phyloP scores from a whole-genome alignment of 2,797 vertebrate genomes.

The Urophycis tenuis region DNA sequence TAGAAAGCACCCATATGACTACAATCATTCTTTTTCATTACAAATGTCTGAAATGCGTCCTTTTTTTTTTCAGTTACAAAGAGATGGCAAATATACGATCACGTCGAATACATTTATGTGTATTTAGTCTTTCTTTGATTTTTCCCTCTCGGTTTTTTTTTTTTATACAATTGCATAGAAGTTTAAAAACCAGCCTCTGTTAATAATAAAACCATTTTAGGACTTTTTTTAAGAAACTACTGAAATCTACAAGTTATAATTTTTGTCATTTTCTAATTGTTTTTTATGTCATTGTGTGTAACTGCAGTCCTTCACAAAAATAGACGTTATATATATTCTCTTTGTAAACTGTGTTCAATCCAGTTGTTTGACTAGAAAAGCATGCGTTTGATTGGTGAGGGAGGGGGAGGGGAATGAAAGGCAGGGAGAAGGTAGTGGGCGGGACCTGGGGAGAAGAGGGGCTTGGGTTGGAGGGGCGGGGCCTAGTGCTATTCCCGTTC shows the following conservation, averaged over 20 bases:
- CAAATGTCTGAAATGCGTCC: constrained; percentile 83
- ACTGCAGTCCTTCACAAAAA: constrained; percentile 99
- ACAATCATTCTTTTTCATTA: constrained; percentile 90
- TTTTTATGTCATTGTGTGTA: constrained; percentile 59
- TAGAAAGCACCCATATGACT: constrained; percentile 94
- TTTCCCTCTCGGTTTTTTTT: constrained; percentile 43
- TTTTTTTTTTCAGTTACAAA: constrained; percentile 79
- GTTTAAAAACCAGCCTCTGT: constrained; percentile 97
- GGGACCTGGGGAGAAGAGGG: constrained; percentile 21
- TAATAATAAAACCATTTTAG: constrained; percentile 90
- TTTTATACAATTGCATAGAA: constrained; percentile 99
- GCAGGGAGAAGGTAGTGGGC: constrained; percentile 12
- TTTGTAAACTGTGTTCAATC: constrained; percentile 99
- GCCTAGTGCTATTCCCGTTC: constrained; percentile 77
- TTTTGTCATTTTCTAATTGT: constrained; percentile 42
- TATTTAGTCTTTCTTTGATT: constrained; percentile 60
- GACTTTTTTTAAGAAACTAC: constrained; percentile 97
- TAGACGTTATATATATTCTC: constrained; percentile 90
- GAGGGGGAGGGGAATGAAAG: constrained; percentile 9
- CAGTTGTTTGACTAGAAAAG: constrained; percentile 98
- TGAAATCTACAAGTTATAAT: constrained; percentile 89
- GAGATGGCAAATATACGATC: constrained; percentile 84
- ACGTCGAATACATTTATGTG: constrained; percentile 80
- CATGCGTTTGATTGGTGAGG: constrained; percentile 58
- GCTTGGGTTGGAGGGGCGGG: constrained; percentile 46